phyloP scores from a whole-genome alignment of 2,113 vertebrate genomes.

The Notarius quadriscutis region DNA sequence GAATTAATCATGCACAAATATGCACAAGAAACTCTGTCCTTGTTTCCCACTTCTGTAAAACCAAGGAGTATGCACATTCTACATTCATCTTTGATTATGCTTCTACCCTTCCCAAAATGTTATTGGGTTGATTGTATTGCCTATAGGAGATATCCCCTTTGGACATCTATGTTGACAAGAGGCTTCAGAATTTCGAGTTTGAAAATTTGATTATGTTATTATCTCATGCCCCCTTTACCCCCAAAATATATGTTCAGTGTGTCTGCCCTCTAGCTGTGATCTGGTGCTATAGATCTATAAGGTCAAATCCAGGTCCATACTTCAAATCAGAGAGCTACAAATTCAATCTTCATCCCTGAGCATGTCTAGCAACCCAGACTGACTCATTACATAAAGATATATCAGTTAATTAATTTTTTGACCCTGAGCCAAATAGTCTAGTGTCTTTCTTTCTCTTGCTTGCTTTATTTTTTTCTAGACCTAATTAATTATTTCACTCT shows the following conservation, averaged over 20 bases:
- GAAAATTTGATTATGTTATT: neutral
- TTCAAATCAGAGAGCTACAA: neutral
- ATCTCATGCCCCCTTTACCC: neutral
- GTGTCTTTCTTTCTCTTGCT: neutral
- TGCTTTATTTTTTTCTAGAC: neutral
- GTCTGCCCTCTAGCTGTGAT: conserved; percentile 67
- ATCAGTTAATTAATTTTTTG: too few relatives aligned
- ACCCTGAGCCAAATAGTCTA: neutral
- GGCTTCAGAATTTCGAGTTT: neutral
- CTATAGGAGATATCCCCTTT: neutral
- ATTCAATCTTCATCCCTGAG: neutral
- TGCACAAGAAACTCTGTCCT: neutral
- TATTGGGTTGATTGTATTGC: neutral
- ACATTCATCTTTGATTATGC: neutral
- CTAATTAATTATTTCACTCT: neutral
- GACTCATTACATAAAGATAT: neutral
- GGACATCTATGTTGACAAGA: neutral
- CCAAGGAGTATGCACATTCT: neutral
- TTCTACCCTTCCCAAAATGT: neutral
- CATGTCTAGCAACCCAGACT: neutral
- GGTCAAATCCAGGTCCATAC: neutral
- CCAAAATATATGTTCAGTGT: conserved; percentile 54
- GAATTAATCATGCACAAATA: neutral
- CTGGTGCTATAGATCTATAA: conserved; percentile 24
- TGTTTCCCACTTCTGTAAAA: neutral